Evolutionary conservation across 2,888 invertebrate genomes (phyloP).

Genomic region (Rugalucina vietnamica): DNA sequence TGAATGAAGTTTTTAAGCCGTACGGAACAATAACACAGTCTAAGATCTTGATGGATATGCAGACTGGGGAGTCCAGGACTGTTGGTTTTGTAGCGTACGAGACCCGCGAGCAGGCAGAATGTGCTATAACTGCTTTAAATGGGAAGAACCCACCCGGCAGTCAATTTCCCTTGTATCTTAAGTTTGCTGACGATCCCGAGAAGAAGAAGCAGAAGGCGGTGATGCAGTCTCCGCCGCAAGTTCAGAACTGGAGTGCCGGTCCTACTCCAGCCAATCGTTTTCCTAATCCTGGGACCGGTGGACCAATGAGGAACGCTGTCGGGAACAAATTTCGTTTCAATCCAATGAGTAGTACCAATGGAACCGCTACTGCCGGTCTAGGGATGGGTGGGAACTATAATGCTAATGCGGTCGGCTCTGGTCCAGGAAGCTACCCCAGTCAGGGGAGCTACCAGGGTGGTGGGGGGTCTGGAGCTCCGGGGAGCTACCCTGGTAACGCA

Average conservation of each 20-base stretch:
- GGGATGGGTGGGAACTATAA: not conserved
- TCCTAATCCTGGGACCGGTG: conserved; percentile 26
- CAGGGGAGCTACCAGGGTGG: not conserved
- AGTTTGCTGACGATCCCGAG: conserved; percentile 93
- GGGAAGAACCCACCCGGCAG: conserved; percentile 92
- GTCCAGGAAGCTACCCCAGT: not conserved
- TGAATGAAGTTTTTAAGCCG: conserved; percentile 93
- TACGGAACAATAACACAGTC: conserved; percentile 96
- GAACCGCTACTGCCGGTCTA: not conserved
- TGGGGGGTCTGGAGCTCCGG: conserved; percentile 21
- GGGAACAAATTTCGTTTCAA: conserved; percentile 68
- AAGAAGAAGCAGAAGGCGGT: conserved; percentile 75
- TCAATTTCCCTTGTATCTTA: conserved; percentile 92
- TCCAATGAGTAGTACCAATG: conserved; percentile 54
- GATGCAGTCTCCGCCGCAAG: conserved; percentile 49
- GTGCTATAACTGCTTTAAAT: conserved; percentile 93
- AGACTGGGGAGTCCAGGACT: conserved; percentile 93
- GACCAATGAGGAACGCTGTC: conserved; percentile 66
- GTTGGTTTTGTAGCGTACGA: conserved; percentile 94
- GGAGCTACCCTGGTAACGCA: conserved; percentile 15
- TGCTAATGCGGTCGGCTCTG: not conserved
- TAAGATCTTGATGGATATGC: conserved; percentile 94
- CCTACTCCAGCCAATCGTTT: conserved; percentile 28
- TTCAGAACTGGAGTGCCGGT: conserved; percentile 38
- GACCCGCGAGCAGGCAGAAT: conserved; percentile 94